Base-by-base conservation (phyloP, 2,113 vertebrate species). In the Bettongia penicillata region DNA sequence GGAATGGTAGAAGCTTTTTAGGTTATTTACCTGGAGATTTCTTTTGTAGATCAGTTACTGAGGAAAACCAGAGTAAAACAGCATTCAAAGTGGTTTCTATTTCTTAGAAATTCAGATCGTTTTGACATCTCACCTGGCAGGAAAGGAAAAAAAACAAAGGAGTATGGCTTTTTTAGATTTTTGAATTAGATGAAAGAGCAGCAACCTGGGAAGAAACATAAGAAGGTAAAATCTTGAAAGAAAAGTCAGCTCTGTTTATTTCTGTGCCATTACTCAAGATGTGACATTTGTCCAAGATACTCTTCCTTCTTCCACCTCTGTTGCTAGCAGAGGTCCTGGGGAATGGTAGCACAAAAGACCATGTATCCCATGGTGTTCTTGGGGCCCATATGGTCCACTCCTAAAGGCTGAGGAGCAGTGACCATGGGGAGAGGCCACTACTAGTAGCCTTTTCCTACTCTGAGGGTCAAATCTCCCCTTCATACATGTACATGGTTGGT, bases 311-410 rank as follows among this genome's bases (percentile, higher is more conserved):
- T 92, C 93, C 93, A 95, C 96, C 95, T 96, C 96, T 96, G 93
- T 94, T 97, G 95, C 89, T 93, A 55, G 92, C 50, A 77, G 90
- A 94, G 96, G 96, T 97, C 47, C 77, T 84, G 91, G 91, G 53
- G 91, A 19, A 48, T 48, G n/a, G 52, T 52, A 23, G 91, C 14
- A 77, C 61, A 77, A 61, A 90, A 51, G 43, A 94, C 26, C 49
- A 14, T 52, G 91, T 24, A 14, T 37, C 61, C 37, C 4, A 16
- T 68, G 61, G 57, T 12, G n/a, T 77, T 77, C 61, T 84, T 84
- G n/a, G 43, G 68, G 19, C n/a, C n/a, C n/a, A 43, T 22, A 23
- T 43, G n/a, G 16, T 8, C 19, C 68, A 84, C 19, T 84, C 7
- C n/a, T 92, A 91, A 53, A 94, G 43, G 95, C 89, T 53, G 37